These are phyloP conservation scores for Morpho deidamia DNA, from an alignment of 2,888 invertebrate genomes.

Conservation along the genomic window DNA sequence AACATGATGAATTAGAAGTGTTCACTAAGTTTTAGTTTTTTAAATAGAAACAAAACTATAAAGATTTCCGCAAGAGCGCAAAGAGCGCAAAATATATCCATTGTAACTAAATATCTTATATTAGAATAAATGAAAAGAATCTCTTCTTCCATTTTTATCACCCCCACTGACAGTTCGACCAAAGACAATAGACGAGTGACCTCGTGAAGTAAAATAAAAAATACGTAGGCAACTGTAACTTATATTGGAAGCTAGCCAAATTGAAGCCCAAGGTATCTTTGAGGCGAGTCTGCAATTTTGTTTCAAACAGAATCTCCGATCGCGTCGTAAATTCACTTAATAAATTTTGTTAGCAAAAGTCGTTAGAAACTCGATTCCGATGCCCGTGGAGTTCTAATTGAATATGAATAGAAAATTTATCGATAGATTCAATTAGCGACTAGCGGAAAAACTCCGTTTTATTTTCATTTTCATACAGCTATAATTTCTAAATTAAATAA, in stretches of 20 bases:
- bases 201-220: neutral
- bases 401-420: conserved; percentile 5
- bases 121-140: no score
- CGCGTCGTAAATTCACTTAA: conserved; percentile 6
- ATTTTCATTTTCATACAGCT: no score
- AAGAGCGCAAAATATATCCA: no score
- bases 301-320: conserved; percentile 9
- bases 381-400: conserved; percentile 2
- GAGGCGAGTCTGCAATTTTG: conserved; percentile 10
- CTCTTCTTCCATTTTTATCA: no score
- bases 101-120: no score
- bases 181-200: neutral
- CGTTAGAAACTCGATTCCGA: conserved; percentile 1
- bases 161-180: no score
- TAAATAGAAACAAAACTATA: no score
- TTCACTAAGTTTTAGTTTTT: no score
- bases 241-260: conserved; percentile 12
- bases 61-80: no score
- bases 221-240: neutral
- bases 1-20: no score
- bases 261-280: conserved; percentile 7
- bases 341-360: conserved; percentile 9
- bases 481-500: no score
- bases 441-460: no score
- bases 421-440: neutral